Conservation (phyloP, 1,140 invertebrate genomes). For the Drosophila pseudoobscura region DNA sequence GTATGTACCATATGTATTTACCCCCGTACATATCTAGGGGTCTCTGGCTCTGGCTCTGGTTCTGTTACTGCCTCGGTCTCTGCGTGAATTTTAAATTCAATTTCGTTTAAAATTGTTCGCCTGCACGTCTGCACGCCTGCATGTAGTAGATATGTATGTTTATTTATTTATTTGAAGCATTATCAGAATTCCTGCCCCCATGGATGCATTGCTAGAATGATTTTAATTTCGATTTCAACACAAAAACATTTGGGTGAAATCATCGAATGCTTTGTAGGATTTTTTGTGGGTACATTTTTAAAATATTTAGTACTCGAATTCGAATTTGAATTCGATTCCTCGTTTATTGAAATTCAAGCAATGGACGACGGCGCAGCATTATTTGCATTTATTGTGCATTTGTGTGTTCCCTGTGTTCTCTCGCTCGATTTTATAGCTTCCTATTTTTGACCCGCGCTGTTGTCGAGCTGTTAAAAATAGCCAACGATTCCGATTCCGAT, state of each 20-base stretch:
- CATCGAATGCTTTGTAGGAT: slow-evolving; percentile 19
- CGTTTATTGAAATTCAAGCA: slow-evolving; percentile 64
- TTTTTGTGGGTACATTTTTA: slow-evolving; percentile 22
- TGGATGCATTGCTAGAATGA: not conserved
- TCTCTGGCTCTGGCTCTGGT: slow-evolving; percentile 5
- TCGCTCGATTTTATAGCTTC: slow-evolving; percentile 52
- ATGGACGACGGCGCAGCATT: slow-evolving; percentile 34
- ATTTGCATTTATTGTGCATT: slow-evolving; percentile 74
- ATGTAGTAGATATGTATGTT: too few relatives aligned
- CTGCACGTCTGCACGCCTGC: too few relatives aligned
- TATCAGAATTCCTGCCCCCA: too few relatives aligned
- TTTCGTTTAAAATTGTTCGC: slow-evolving; percentile 7
- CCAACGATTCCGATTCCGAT: not conserved
- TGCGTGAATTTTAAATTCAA: slow-evolving; percentile 34
- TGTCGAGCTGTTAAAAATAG: slow-evolving; percentile 50
- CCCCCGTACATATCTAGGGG: slow-evolving; percentile 32
- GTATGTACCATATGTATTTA: slow-evolving; percentile 4
- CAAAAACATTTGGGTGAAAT: slow-evolving; percentile 29
- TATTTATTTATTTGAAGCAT: too few relatives aligned
- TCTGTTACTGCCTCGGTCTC: not conserved
- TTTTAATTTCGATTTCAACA: slow-evolving; percentile 45
- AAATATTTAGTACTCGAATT: slow-evolving; percentile 7
- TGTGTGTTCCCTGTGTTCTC: slow-evolving; percentile 23
- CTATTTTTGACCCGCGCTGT: slow-evolving; percentile 55
- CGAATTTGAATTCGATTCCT: slow-evolving; percentile 1